Conservation (phyloP, 2,888 invertebrate genomes). For the Synergus gifuensis region DNA sequence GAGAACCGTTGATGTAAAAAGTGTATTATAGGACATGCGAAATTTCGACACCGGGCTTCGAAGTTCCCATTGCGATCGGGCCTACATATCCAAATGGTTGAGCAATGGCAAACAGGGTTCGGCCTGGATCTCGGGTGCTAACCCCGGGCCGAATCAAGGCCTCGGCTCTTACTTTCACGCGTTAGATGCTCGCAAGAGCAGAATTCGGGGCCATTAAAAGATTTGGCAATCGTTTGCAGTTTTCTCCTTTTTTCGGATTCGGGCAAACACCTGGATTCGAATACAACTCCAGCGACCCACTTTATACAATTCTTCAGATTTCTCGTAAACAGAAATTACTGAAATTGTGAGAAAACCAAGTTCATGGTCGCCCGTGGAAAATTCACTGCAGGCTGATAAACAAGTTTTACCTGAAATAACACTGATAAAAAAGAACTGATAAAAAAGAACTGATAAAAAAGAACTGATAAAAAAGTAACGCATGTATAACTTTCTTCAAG, state of each 20-base stretch:
- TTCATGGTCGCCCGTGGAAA: background rate
- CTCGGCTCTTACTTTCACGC: conserved; percentile 73
- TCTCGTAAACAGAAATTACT: background rate
- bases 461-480: background rate
- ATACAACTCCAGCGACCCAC: background rate
- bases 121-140: conserved; percentile 73
- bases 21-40: background rate
- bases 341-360: conserved; percentile 8
- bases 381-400: background rate
- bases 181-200: conserved; percentile 53
- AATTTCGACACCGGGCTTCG: conserved; percentile 61
- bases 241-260: background rate
- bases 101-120: conserved; percentile 66
- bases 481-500: too few relatives aligned
- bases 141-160: conserved; percentile 75
- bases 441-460: too few relatives aligned
- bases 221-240: background rate
- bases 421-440: too few relatives aligned
- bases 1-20: background rate
- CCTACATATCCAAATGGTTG: conserved; percentile 65
- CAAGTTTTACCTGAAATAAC: background rate
- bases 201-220: conserved; percentile 33
- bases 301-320: background rate
- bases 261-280: background rate
- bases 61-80: conserved; percentile 55